These are phyloP conservation scores for Macheiramphus alcinus DNA, from an alignment of 2,113 vertebrate genomes.

Conservation along the genomic window DNA sequence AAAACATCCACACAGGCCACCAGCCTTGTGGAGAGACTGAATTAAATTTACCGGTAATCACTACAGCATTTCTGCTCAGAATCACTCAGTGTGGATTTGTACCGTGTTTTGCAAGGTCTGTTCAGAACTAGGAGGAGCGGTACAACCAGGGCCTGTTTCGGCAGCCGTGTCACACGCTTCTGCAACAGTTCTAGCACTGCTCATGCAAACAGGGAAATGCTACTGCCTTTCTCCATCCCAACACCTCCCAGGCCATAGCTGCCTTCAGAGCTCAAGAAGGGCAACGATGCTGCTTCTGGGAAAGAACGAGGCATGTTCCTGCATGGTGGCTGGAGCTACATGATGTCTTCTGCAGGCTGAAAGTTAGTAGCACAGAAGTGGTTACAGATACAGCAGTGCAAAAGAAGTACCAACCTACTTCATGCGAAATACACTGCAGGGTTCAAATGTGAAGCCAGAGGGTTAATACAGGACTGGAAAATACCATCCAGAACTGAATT, in stretches of 20 bases:
- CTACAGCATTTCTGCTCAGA: neutral
- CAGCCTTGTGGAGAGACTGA: neutral
- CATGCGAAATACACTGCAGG: neutral
- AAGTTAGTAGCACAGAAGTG: neutral
- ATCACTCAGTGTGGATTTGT: neutral
- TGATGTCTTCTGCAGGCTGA: neutral
- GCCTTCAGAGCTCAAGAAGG: neutral
- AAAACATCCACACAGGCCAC: neutral
- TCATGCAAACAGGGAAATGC: neutral
- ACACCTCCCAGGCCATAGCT: neutral
- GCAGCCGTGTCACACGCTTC: neutral
- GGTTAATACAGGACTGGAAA: neutral
- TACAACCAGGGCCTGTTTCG: neutral
- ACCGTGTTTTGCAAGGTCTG: neutral
- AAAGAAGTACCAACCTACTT: neutral
- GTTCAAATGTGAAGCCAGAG: neutral
- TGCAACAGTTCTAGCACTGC: neutral
- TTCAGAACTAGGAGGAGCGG: neutral
- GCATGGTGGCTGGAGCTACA: rapidly evolving
- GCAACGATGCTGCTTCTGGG: neutral
- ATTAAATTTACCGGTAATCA: neutral
- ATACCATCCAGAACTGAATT: neutral
- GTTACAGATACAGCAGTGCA: neutral
- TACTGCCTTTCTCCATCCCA: neutral
- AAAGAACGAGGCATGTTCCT: neutral